Evolutionary conservation across 2,888 invertebrate species (phyloP), one percentile per base, ranked within the genome.

Genomic region (Dicyrtoma fusca): DNA sequence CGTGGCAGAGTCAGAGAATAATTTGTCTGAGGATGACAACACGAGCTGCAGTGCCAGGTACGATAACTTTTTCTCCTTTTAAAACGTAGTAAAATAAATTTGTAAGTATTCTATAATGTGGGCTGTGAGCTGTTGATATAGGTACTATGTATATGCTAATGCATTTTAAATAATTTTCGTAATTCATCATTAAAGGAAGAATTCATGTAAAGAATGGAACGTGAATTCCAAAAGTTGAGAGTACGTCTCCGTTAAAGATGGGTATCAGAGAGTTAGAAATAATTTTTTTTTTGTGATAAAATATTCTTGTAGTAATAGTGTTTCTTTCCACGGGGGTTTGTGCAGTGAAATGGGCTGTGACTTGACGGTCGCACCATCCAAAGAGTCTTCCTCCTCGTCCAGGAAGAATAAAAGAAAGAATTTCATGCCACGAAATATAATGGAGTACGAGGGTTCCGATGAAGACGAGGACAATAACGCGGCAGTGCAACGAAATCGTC

Each of bases 381-480:
- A 66, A 51, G 47, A 65, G 47, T 74, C 75, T 49, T 76, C 77
- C 49, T 76, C 75, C 6, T 57, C 66, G 34, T 79, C 79, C n/a
- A 75, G 80, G 26, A 86, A 90, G 81, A 91, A 91, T 85, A 91
- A 91, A 81, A 85, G 91, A 79, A 91, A 91, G 84, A 91, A 91
- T 83, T 90, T 91, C 84, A 89, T 90, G 81, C 92, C 92, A 0
- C 85, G 91, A 81, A 92, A 90, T 83, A 89, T 91, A 1, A 88
- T 81, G 34, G 79, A 80, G 64, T 82, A 82, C 75, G 81, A 80
- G 14, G 78, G 79, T 26, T 80, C 80, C 10, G 82, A 82, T 68
- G 82, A 81, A 59, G 82, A 82, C 25, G 79, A 79, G n/a, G 78
- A 76, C 53, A 72, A 75, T 71, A 74, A 57, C 70, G 80, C 78